Evolutionary conservation across 2,113 vertebrate species (phyloP).

Genomic region (Erythrocercus mccallii): DNA sequence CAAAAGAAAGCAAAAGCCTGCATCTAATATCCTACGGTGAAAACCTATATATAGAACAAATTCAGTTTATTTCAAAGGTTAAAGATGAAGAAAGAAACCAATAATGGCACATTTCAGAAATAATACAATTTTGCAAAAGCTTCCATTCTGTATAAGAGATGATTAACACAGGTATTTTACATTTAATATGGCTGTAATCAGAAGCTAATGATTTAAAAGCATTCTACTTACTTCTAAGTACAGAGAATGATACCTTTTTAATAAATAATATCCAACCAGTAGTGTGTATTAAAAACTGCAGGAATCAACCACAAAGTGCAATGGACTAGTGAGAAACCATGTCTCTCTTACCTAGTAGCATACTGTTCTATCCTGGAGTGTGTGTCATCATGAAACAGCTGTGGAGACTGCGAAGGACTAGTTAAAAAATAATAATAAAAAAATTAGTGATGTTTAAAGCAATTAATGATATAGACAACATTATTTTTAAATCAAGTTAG

Average conservation of each 20-base stretch:
- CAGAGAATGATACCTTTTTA: background rate
- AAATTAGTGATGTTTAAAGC: background rate
- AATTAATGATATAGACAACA: background rate
- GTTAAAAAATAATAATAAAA: background rate
- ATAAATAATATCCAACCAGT: background rate
- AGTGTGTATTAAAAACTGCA: background rate
- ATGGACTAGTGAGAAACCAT: background rate
- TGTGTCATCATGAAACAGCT: slow-evolving; percentile 94
- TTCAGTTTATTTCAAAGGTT: background rate
- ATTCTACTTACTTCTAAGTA: background rate
- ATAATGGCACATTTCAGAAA: background rate
- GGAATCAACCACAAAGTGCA: background rate
- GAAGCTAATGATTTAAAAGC: background rate
- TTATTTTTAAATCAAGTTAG: slow-evolving; percentile 27
- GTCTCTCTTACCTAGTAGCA: slow-evolving; percentile 85
- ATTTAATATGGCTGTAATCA: background rate
- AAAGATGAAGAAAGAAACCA: background rate
- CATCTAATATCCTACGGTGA: background rate
- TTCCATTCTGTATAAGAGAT: background rate
- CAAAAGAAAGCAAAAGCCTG: background rate
- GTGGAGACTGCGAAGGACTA: slow-evolving; percentile 90
- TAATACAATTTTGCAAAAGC: background rate
- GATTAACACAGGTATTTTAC: background rate
- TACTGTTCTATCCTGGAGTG: slow-evolving; percentile 97
- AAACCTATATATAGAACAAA: background rate